Evolutionary conservation across 1,140 invertebrate genomes (phyloP), one percentile per base, ranked within the genome.

Genomic region (Penaeus indicus): DNA sequence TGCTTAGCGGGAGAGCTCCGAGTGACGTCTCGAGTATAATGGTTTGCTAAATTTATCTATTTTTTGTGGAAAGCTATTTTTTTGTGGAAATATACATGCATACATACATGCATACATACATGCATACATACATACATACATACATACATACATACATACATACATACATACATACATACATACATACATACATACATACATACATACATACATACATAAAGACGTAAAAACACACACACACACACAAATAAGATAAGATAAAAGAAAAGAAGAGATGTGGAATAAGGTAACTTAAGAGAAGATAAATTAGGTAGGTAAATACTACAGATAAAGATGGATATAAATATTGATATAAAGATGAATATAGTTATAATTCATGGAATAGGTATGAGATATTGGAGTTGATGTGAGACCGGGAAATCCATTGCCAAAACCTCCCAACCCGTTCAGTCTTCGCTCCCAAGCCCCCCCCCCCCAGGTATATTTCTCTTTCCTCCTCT

Each of bases 141-240:
- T 72, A 38, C 22, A 25, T 72, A 25, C 10, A 72, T 75, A 7
- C n/a, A 27, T 75, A 3, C n/a, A 21, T 75, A 75, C n/a, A 27
- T 75, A 5, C n/a, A 27, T 75, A 21, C n/a, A 75, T 75, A 75
- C n/a, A 75, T 75, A 21, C n/a, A 75, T 75, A 27, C n/a, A 10
- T 27, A 75, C n/a, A 75, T 75, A 27, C n/a, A 75, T 75, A 75
- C n/a, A 75, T 75, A 32, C n/a, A 75, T 75, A 75, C n/a, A 75
- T 75, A 75, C n/a, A 75, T 75, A 10, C 38, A 32, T 75, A 32
- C n/a, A 32, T 75, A 25, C n/a, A 4, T 75, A 38, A 3, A 25
- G 27, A 25, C n/a, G 10, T 72, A 69, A 7, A 69, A 5, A 38
- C 38, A 5, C 5, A 5, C 5, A 5, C 38, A 38, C 38, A 38